Evolutionary conservation across 2,113 vertebrate genomes (phyloP), one percentile per base, ranked within the genome.

Genomic region (Hemicordylus capensis): DNA sequence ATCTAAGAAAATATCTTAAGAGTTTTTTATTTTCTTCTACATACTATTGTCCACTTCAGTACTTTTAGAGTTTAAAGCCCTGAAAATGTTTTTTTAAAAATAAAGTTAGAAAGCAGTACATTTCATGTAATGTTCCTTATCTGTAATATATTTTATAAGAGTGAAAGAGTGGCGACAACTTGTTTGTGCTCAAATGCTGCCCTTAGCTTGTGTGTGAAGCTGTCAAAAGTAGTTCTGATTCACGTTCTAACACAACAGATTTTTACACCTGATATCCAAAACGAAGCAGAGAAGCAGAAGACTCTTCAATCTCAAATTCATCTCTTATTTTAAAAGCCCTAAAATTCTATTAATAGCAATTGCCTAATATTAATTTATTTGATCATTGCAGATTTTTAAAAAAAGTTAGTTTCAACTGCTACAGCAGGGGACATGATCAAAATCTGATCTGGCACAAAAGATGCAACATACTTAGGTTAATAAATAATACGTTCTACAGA

Each of bases 1-100:
- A 91, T 87, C 77, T 86, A 85, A 90, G 61, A 88, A 81, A 46
- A 59, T 77, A 79, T 39, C 10, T 83, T 75, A 86, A 90, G 85
- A 89, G 88, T 58, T 46, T 31, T 59, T 54, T 58, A 90, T 69
- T 34, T 59, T 66, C 20, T 81, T 87, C 88, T 80, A 85, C 15
- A 75, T 83, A 80, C 0, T 58, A 87, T 92, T 85, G 28, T 76
- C 76, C 70, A 12, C 58, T 76, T 90, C 64, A 88, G 8, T 76
- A 46, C 72, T 88, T 88, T 73, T 90, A 80, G 37, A 48, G 56
- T 77, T 83, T 0, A 0, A 39, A 76, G 70, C 6, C 75, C 82
- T 84, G 42, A 39, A 59, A n/a, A 67, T 14, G 78, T 76, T 17
- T 72, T 44, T 34, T 34, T 37, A 59, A 90, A n/a, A 88, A 90